Conservation (phyloP, 1,140 invertebrate genomes). For the Papilio polytes region DNA sequence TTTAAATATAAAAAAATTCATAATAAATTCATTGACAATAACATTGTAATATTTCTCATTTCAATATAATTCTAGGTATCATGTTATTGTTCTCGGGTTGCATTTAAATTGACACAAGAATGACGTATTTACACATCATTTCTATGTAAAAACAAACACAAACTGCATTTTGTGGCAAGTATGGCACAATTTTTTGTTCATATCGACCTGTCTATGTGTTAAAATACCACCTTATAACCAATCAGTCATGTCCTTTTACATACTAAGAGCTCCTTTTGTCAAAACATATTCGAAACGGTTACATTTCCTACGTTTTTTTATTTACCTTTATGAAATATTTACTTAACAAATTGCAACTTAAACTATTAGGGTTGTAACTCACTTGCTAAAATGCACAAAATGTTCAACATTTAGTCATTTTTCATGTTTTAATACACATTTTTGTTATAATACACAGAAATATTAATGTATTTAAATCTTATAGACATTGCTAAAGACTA, state of each 20-base stretch:
- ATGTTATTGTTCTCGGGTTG: not conserved
- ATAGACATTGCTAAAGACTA: too few relatives aligned
- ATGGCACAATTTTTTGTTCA: not conserved
- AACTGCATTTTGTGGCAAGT: not conserved
- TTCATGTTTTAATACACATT: not conserved
- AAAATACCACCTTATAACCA: slow-evolving; percentile 44
- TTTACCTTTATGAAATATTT: slow-evolving; percentile 26
- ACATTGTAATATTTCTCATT: too few relatives aligned
- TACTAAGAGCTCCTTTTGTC: slow-evolving; percentile 41
- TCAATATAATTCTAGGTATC: not conserved
- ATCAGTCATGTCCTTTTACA: slow-evolving; percentile 49
- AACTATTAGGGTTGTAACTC: slow-evolving; percentile 15
- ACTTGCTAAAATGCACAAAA: slow-evolving; percentile 19
- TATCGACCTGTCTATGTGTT: slow-evolving; percentile 33
- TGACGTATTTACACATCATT: not conserved
- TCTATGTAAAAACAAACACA: not conserved
- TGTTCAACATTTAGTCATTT: not conserved
- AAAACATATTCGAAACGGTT: slow-evolving; percentile 37
- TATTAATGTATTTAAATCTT: too few relatives aligned
- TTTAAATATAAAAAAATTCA: too few relatives aligned
- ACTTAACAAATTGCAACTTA: slow-evolving; percentile 35
- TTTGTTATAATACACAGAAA: too few relatives aligned
- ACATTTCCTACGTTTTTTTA: slow-evolving; percentile 34
- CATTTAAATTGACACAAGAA: not conserved
- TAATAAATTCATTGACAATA: too few relatives aligned